A percentile compares a stretch with the other conserved stretches of the same genome.
These are phyloP conservation scores for Cossypha heuglini DNA, from an alignment of 2,797 vertebrate species.

Conservation along the genomic window DNA sequence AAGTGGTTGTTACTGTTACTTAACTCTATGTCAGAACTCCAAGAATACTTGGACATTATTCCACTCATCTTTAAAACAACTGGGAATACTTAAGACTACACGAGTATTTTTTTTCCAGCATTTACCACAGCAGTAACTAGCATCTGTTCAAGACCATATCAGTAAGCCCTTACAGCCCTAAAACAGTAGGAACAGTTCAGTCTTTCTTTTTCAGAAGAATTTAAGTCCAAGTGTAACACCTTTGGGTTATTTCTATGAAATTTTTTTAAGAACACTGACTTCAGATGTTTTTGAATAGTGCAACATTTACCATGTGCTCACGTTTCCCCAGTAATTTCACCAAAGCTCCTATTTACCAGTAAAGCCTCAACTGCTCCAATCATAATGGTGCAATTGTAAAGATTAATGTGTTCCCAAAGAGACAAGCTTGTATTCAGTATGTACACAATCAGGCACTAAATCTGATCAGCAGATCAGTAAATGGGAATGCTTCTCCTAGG, in stretches of 20 bases:
- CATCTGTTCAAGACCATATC: rapidly evolving
- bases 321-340: neutral
- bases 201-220: neutral
- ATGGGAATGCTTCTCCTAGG: neutral
- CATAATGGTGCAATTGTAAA: neutral
- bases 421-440: neutral
- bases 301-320: neutral
- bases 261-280: neutral
- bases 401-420: neutral
- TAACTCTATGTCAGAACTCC: neutral
- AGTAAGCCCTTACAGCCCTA: neutral
- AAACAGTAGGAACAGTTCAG: neutral
- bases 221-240: neutral
- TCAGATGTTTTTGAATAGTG: neutral
- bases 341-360: neutral
- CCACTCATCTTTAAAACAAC: neutral
- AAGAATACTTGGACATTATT: neutral
- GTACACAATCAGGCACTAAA: neutral
- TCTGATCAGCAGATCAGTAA: neutral
- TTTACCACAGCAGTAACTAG: neutral
- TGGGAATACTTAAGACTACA: neutral
- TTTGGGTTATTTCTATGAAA: neutral
- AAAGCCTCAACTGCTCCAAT: neutral
- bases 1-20: neutral
- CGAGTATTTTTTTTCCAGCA: neutral